Evolutionary conservation across 2,888 invertebrate genomes (phyloP), one percentile per base, ranked within the genome.

Genomic region (Capitulum mitella): DNA sequence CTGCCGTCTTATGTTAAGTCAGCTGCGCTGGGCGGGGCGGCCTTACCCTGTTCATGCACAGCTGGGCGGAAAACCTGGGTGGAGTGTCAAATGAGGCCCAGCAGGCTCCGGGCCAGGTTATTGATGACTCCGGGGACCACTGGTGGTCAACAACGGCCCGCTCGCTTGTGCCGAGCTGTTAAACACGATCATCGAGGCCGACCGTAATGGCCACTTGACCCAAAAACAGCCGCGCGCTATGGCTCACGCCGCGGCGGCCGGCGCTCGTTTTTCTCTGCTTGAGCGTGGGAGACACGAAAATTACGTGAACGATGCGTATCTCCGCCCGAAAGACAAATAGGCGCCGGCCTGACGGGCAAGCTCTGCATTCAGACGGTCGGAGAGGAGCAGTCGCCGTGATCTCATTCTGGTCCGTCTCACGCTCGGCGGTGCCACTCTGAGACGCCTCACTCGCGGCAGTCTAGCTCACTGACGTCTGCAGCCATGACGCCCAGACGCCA

Each of bases 41-140:
- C 54, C 26, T 54, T 54, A 14, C n/a, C n/a, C n/a, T n/a, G n/a
- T n/a, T n/a, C n/a, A n/a, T n/a, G n/a, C n/a, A n/a, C n/a, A n/a
- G n/a, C n/a, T n/a, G n/a, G n/a, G n/a, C 3, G 54, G 54, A 26
- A 54, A 54, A 54, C 26, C 54, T 54, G 54, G 54, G 54, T 26
- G 54, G n/a, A 19, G 54, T 54, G 54, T 54, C 54, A 54, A 54
- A 54, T 54, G 54, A 54, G 54, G 26, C 54, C 54, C 54, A 54
- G 54, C 54, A 26, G 54, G 54, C 26, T 8, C 26, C 54, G 54
- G 0, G 54, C 54, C 54, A 26, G 26, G 26, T 26, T 54, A 54
- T 54, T 54, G 54, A 54, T 54, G 26, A 54, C 19, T 54, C 2
- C 22, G 54, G 54, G 22, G 26, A 54, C 26, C 54, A 1, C 54